These are phyloP conservation scores for Punctoribates punctum DNA, from an alignment of 2,888 invertebrate species.

Conservation along the genomic window DNA sequence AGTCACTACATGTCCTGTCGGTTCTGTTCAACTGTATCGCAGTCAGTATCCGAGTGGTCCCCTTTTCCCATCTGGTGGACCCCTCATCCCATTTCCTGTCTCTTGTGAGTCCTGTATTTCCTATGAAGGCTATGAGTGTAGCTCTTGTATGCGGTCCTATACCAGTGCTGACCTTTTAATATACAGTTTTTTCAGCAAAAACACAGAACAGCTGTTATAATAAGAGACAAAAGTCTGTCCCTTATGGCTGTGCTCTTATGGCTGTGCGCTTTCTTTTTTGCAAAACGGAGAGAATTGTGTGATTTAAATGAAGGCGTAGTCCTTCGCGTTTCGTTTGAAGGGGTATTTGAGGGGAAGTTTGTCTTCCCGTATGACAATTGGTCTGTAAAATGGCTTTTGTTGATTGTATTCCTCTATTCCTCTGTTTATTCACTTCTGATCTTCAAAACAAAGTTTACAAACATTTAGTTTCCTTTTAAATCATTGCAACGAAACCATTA, in stretches of 20 bases:
- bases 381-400: slow-evolving; percentile 20
- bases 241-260: slow-evolving; percentile 6
- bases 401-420: neutral
- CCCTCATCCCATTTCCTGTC: slow-evolving; percentile 29
- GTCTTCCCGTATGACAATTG: slow-evolving; percentile 21
- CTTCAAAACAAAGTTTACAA: slow-evolving; percentile 16
- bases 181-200: neutral
- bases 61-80: neutral
- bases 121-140: neutral
- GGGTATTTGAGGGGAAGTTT: slow-evolving; percentile 1
- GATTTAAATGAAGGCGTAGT: slow-evolving; percentile 11
- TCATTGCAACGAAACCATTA: neutral
- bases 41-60: slow-evolving; percentile 8
- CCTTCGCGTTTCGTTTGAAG: neutral
- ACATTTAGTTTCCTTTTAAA: slow-evolving; percentile 12
- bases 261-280: neutral
- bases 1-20: neutral
- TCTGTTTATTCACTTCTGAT: neutral
- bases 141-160: no score
- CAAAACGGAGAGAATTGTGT: neutral
- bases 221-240: neutral
- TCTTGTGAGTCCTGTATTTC: neutral
- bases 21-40: slow-evolving; percentile 6
- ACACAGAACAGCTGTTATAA: slow-evolving; percentile 20
- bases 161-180: slow-evolving; percentile 27